These are phyloP conservation scores for Sisor rabdophorus DNA, from an alignment of 2,113 vertebrate genomes.

Conservation along the genomic window DNA sequence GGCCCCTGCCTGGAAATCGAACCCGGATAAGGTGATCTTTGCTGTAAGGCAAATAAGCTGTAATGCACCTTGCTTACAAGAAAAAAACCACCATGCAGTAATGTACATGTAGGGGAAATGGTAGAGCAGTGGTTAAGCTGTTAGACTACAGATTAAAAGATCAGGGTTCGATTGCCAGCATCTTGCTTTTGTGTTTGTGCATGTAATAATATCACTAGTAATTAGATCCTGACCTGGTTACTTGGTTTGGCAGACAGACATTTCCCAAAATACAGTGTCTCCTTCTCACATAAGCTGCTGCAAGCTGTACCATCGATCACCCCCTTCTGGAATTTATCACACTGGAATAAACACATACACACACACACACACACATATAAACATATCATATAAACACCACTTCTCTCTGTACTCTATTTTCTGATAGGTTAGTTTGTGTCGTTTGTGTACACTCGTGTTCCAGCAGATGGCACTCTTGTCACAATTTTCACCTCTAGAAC, in stretches of 20 bases:
- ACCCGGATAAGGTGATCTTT: too few relatives aligned
- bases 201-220: not conserved
- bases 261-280: conserved; percentile 90
- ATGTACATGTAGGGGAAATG: too few relatives aligned
- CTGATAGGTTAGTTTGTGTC: not conserved
- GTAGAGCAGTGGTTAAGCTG: too few relatives aligned
- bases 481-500: not conserved
- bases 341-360: conserved; percentile 67
- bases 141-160: too few relatives aligned
- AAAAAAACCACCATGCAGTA: too few relatives aligned
- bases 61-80: too few relatives aligned
- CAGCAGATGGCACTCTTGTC: conserved; percentile 42
- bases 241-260: conserved; percentile 86
- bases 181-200: not conserved
- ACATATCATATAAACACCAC: conserved; percentile 10
- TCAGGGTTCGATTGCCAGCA: too few relatives aligned
- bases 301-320: conserved; percentile 93
- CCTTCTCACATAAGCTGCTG: conserved; percentile 90
- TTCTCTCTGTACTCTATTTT: not conserved
- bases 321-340: conserved; percentile 91
- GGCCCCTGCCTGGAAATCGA: too few relatives aligned
- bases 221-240: conserved; percentile 78
- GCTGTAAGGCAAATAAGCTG: too few relatives aligned
- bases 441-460: too few relatives aligned
- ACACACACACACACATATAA: too few relatives aligned